Evolutionary conservation across 2,113 vertebrate species (phyloP), one percentile per base, ranked within the genome.

Genomic region (Ammodytes dubius): DNA sequence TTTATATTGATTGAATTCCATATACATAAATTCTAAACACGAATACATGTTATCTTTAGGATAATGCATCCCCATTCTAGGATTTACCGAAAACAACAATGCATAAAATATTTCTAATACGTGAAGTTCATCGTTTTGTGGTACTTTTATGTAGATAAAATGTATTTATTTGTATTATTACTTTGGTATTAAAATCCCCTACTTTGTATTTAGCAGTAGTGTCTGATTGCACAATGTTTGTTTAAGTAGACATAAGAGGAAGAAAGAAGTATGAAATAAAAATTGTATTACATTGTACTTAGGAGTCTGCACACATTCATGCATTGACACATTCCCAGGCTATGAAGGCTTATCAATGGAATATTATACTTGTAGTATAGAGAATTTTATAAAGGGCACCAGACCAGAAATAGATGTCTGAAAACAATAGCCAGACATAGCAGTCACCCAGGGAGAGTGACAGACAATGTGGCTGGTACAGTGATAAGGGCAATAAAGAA

Each of bases 401-500:
- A 72, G 64, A 72, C 19, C 42, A 58, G 27, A 79, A 39, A 49
- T 43, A 59, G n/a, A 66, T 47, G 60, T 72, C 50, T 52, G 53
- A 60, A 70, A 78, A 69, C 27, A 57, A 42, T 46, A 63, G 81
- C 49, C 53, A 49, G 37, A 60, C 47, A 64, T 7, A 17, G 49
- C 46, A 56, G 61, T 74, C 47, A 45, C 59, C 35, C 45, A 15
- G 53, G 64, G 43, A 68, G 58, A 72, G 3, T 40, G 27, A 72
- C 57, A 35, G 54, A 67, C 53, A 65, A 50, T 70, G 65, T 74
- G 49, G 69, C 49, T 0, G 2, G 17, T 46, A 57, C 5, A 39
- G 13, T 14, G 84, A 87, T 82, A 79, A 88, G 60, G 85, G 57
- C 70, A 57, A 68, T 59, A 47, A 14, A 70, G 27, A 77, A 47